These are phyloP conservation scores for Dichetophora obliterata DNA, from an alignment of 2,888 invertebrate genomes.

Conservation along the genomic window DNA sequence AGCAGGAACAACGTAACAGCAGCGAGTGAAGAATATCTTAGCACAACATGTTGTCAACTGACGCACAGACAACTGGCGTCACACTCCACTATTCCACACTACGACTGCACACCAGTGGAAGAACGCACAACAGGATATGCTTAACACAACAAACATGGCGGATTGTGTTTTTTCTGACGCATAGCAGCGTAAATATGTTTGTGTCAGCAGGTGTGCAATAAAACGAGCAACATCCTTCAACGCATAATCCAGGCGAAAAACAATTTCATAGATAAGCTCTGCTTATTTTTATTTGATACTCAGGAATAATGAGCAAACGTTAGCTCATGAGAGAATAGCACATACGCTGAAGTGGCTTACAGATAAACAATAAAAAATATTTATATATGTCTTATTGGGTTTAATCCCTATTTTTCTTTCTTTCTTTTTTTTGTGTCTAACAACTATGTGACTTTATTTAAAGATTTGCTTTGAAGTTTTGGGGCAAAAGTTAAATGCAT, in stretches of 20 bases:
- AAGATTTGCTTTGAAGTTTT: no score
- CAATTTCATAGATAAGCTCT: slow-evolving; percentile 6
- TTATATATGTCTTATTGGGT: no score
- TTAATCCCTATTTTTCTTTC: no score
- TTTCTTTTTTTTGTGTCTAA: no score
- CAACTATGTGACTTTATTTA: no score
- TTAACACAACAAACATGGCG: slow-evolving; percentile 16
- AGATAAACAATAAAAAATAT: no score
- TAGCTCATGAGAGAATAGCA: neutral
- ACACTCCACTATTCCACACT: neutral
- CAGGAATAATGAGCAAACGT: neutral
- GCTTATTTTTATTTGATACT: neutral
- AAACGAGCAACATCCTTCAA: neutral
- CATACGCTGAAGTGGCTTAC: no score
- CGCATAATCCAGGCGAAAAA: neutral
- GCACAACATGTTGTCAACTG: neutral
- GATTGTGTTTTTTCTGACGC: neutral
- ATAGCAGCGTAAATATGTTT: neutral
- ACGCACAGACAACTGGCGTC: neutral
- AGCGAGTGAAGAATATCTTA: neutral
- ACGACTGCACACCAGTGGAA: neutral
- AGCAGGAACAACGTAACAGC: neutral
- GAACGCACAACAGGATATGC: slow-evolving; percentile 21
- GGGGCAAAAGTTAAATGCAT: no score
- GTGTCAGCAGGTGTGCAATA: slow-evolving; percentile 15